These are phyloP conservation scores for Agrochola lota DNA, from an alignment of 2,888 invertebrate species.

Conservation along the genomic window DNA sequence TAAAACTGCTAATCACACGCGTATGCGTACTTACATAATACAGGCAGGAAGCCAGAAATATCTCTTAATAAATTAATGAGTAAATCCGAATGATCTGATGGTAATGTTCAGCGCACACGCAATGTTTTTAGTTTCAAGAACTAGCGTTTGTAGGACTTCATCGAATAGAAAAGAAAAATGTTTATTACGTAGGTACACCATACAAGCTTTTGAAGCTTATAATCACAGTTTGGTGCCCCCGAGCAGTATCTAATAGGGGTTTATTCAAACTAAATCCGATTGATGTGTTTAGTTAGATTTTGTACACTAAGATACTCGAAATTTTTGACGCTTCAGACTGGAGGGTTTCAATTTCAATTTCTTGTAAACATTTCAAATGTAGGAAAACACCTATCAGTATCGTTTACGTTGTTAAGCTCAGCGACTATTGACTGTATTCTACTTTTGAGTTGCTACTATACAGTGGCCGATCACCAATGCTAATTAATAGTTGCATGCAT, in stretches of 20 bases:
- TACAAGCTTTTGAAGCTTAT: not conserved
- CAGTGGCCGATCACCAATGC: not conserved
- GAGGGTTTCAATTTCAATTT: not conserved
- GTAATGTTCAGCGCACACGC: conserved; percentile 34
- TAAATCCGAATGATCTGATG: conserved; percentile 64
- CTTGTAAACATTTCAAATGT: not conserved
- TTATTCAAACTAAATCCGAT: not conserved
- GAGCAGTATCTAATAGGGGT: not conserved
- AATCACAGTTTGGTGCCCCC: not conserved
- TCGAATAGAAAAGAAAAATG: not conserved
- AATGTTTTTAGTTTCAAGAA: not conserved
- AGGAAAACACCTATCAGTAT: not conserved
- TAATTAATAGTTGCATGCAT: not conserved
- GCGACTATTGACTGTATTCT: not conserved
- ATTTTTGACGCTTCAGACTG: not conserved
- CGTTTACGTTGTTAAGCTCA: too few species aligned
- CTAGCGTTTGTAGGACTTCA: not conserved
- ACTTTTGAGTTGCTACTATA: too few species aligned
- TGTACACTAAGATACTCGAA: not conserved
- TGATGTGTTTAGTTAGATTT: not conserved
- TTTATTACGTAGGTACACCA: not conserved
- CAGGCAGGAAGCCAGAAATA: conserved; percentile 72
- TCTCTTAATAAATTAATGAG: conserved; percentile 75
- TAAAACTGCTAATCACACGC: conserved; percentile 58
- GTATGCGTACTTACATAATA: conserved; percentile 60